Evolutionary conservation across 2,888 invertebrate genomes (phyloP), one percentile per base, ranked within the genome.

Genomic region (Chirona hameri): DNA sequence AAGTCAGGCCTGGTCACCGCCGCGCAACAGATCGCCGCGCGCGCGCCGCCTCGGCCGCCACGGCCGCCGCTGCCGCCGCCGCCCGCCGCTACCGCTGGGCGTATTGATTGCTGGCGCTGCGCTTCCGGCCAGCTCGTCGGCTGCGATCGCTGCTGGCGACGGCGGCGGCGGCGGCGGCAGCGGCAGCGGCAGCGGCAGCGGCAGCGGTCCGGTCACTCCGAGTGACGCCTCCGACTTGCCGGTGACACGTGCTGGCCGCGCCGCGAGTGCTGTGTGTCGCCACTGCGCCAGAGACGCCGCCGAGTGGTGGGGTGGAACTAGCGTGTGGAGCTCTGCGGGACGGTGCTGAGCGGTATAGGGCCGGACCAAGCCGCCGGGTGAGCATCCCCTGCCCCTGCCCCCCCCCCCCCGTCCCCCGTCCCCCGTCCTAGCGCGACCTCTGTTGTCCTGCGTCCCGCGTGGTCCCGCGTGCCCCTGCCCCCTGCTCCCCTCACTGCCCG

Each of bases 51-150:
- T 3, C 24, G 10, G 65, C 65, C 65, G 72, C 31, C 31, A 1
- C 72, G 29, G 31, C 31, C 31, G 31, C 72, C 69, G 60, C 18
- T 7, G 10, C 39, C 39, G 60, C 60, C 60, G 60, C 60, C 60
- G 60, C n/a, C 39, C 60, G 60, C 60, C 60, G 60, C 60, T 21
- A n/a, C 24, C 60, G 24, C n/a, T 21, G 9, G 60, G 15, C 72
- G 72, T 72, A 72, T 72, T 72, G 72, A 72, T 72, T 72, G 72
- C 31, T 14, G 72, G 72, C 31, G 72, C 18, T 60, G 18, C 15
- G 72, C 72, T 72, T 72, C 72, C 72, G 72, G 72, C 31, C 52
- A 7, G 52, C 52, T 52, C 15, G 52, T 52, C 52, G 52, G 29
- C 31, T 2, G 72, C 10, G 72, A 39, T 39, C 39, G 39, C 39